A percentile compares a stretch with the other conserved stretches of the same genome.
Evolutionary conservation across 2,113 vertebrate genomes (phyloP).

Genomic region (Colaptes auratus): DNA sequence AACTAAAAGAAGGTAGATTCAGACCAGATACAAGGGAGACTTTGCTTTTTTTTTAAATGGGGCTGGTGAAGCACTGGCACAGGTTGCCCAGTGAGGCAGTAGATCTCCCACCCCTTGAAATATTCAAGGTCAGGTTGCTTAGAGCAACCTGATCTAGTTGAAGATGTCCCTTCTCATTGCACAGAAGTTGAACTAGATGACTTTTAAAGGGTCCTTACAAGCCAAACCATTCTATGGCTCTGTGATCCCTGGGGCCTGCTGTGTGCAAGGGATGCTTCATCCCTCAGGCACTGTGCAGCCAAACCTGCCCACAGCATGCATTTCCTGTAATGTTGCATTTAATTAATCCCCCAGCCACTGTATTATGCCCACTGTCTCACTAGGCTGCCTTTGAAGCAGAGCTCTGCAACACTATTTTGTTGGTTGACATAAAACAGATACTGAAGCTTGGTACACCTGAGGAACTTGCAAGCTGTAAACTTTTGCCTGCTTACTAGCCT

Average conservation of each 20-base stretch:
- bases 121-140: no score
- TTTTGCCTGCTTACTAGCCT: background rate
- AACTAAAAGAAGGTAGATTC: no score
- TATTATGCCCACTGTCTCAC: background rate
- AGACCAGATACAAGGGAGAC: no score
- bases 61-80: no score
- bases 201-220: no score
- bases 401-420: accelerated
- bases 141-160: no score
- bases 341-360: background rate
- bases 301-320: accelerated
- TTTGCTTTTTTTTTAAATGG: no score
- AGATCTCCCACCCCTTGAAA: no score
- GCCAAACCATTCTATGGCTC: no score
- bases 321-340: background rate
- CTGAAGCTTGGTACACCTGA: background rate
- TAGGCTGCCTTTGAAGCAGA: background rate
- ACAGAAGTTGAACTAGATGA: no score
- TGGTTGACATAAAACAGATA: background rate
- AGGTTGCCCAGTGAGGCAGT: no score
- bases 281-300: background rate
- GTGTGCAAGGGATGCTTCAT: background rate
- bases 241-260: background rate
- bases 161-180: no score
- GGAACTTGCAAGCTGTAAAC: background rate